Evolutionary conservation across 1,140 invertebrate species (phyloP).

Genomic region (Goniozus legneri): DNA sequence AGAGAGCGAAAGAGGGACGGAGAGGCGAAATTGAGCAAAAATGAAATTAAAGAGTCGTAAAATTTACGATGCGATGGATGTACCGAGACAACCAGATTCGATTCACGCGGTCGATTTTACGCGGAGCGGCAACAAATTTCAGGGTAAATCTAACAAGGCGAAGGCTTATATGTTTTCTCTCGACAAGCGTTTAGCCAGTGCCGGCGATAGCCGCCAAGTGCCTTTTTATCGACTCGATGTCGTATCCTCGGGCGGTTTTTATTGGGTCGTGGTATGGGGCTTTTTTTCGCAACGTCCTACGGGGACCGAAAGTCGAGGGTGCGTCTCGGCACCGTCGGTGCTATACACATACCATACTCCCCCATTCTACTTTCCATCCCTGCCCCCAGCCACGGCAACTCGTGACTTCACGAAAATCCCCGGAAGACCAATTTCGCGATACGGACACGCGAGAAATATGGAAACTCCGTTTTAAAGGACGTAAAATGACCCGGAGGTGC

Average conservation of each 20-base stretch:
- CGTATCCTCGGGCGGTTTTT: conserved; percentile 26
- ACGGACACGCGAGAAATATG: conserved; percentile 36
- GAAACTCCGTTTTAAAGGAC: conserved; percentile 34
- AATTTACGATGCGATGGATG: too few species aligned
- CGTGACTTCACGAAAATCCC: conserved; percentile 16
- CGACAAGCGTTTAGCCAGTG: conserved; percentile 15
- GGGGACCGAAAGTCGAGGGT: conserved; percentile 14
- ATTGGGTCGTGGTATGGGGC: conserved; percentile 20
- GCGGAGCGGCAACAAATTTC: conserved; percentile 3
- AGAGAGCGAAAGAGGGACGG: too few species aligned
- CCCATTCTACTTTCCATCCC: not conserved
- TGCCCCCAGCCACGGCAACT: too few species aligned
- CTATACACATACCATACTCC: too few species aligned
- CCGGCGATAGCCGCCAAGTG: conserved; percentile 32
- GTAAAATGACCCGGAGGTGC: conserved; percentile 40
- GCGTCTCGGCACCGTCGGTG: too few species aligned
- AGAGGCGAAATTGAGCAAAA: too few species aligned
- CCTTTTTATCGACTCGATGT: conserved; percentile 39
- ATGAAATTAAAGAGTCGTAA: too few species aligned
- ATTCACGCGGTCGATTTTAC: conserved; percentile 5
- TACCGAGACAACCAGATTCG: too few species aligned
- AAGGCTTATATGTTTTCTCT: conserved; percentile 23
- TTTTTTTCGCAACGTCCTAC: conserved; percentile 13
- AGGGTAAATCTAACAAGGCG: conserved; percentile 21
- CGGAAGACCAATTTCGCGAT: conserved; percentile 37